Evolutionary conservation across 30 jellyfish, hydroid and myxozoan genomes (phyloP), one percentile per base, ranked within the genome.

Genomic region (Sanderia malayensis): DNA sequence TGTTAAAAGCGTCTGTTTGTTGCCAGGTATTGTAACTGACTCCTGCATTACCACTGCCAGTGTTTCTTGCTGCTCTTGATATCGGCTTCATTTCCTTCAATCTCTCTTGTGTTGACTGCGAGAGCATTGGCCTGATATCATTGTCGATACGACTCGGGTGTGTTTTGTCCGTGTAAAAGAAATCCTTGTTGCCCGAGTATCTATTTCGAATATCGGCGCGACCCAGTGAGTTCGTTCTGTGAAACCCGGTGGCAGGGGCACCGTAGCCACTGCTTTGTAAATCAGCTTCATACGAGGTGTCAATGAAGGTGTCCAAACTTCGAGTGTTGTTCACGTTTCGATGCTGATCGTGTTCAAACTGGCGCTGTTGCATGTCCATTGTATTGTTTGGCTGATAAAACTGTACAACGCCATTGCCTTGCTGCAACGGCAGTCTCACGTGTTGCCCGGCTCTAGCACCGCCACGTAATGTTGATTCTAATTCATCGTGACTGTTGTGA

Each of bases 201-300:
- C n/a, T n/a, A n/a, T n/a, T n/a, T n/a, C n/a, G n/a, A n/a, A 49
- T 52, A 31, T 76, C 88, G 17, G 71, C 80, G 22, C 76, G 53
- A 17, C 88, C 88, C 20, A 76, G 23, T 0, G 88, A 76, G 61
- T 76, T 76, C 24, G 88, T 61, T 61, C 88, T 61, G 17, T 52
- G 63, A 58, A 62, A 76, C 30, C 80, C 88, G n/a, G 44, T n/a
- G n/a, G n/a, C n/a, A n/a, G n/a, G n/a, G n/a, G n/a, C 72, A 8
- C 89, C 89, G 27, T 78, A 78, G 2, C 89, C 89, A 37, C 89
- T 78, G 1, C 44, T 47, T 34, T 78, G 82, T 61, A 78, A 28
- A 57, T 78, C 89, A 25, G 53, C 89, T 0, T 78, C 81, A 25
- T 78, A 78, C 8, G 30, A 71, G 46, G 20, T 55, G 21, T 58